A percentile compares a stretch with the other conserved stretches of the same genome.
Evolutionary conservation across 1,140 invertebrate genomes (phyloP).

Genomic region (Zaprionus nigranus): DNA sequence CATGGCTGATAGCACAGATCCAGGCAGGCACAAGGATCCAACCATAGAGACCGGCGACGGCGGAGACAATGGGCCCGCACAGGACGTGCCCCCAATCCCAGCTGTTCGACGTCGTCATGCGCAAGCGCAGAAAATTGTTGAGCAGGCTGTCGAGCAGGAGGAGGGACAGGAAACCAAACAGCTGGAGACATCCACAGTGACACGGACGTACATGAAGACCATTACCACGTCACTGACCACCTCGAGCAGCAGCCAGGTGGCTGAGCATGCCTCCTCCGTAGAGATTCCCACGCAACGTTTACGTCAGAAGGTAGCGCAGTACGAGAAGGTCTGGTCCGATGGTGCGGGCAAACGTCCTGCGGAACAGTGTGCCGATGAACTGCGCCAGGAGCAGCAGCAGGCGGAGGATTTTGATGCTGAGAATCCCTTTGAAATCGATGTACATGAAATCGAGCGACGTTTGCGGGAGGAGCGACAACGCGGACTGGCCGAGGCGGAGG

Average conservation of each 20-base stretch:
- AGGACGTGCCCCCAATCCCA: constrained; percentile 74
- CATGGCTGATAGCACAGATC: constrained; percentile 79
- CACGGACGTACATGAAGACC: constrained; percentile 76
- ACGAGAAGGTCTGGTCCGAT: constrained; percentile 90
- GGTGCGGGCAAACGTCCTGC: constrained; percentile 56
- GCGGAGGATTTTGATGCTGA: constrained; percentile 74
- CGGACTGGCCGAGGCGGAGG: constrained; percentile 84
- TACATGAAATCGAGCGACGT: constrained; percentile 87
- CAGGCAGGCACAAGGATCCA: constrained; percentile 78
- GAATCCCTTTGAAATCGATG: constrained; percentile 85
- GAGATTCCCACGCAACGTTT: constrained; percentile 86
- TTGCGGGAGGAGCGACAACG: constrained; percentile 86
- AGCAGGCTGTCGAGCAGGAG: constrained; percentile 30
- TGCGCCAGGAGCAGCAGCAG: constrained; percentile 49
- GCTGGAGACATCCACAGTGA: constrained; percentile 79
- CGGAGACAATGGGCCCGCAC: constrained; percentile 8
- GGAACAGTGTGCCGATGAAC: constrained; percentile 59
- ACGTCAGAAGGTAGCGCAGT: constrained; percentile 90
- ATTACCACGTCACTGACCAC: constrained; percentile 73
- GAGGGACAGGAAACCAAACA: constrained; percentile 47
- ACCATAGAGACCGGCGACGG: constrained; percentile 55
- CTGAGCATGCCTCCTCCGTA: constrained; percentile 17
- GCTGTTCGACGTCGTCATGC: constrained; percentile 76
- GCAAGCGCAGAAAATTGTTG: constrained; percentile 62
- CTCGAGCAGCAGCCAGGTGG: constrained; percentile 49